A percentile compares a stretch with the other conserved stretches of the same genome.
Evolutionary conservation across 2,113 vertebrate genomes (phyloP).

Genomic region (Syngnathus scovelli): DNA sequence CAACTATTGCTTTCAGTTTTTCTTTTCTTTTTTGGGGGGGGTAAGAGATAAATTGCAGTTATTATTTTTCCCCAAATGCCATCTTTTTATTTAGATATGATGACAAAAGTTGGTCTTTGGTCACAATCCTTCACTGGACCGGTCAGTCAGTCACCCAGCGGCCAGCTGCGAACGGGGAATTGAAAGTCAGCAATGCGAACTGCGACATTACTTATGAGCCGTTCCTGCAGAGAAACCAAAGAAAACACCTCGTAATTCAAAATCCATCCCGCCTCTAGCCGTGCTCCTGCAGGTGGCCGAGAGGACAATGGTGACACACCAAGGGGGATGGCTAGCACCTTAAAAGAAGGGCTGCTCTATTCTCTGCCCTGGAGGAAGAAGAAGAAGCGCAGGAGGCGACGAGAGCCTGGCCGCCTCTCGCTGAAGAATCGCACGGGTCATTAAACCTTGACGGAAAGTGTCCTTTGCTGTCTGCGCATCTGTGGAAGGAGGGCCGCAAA

Average conservation of each 20-base stretch:
- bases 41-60: no score
- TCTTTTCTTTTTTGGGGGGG: no score
- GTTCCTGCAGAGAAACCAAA: background rate
- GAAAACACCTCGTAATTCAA: background rate
- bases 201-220: background rate
- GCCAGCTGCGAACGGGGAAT: background rate
- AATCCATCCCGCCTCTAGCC: slow-evolving; percentile 20
- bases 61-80: no score
- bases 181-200: background rate
- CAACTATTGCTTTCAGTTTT: no score
- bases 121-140: background rate
- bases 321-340: slow-evolving; percentile 33
- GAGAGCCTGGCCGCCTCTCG: slow-evolving; percentile 34
- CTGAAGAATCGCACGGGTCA: slow-evolving; percentile 68
- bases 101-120: no score
- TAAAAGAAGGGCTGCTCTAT: slow-evolving; percentile 39
- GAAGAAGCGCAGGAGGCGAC: slow-evolving; percentile 34
- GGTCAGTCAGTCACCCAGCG: background rate
- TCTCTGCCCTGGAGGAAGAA: slow-evolving; percentile 32
- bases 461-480: slow-evolving; percentile 67
- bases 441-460: slow-evolving; percentile 66
- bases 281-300: slow-evolving; percentile 15
- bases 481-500: slow-evolving; percentile 35
- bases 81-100: no score
- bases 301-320: slow-evolving; percentile 28